A percentile compares a stretch with the other conserved stretches of the same genome.
phyloP scores from a whole-genome alignment of 2,888 invertebrate species.

The Itoplectis maculator region DNA sequence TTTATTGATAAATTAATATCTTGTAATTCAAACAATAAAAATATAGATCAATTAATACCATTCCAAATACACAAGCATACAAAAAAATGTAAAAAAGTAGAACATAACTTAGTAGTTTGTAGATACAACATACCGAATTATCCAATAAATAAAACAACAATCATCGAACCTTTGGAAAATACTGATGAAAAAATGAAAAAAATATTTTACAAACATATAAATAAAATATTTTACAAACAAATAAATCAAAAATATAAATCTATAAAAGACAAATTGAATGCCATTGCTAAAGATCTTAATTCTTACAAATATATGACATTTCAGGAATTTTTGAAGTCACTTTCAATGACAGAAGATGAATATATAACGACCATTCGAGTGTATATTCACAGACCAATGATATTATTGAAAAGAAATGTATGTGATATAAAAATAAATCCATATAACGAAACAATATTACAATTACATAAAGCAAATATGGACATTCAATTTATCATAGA shows the following conservation, averaged over 20 bases:
- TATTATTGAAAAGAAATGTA: slow-evolving; percentile 53
- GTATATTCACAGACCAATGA: slow-evolving; percentile 44
- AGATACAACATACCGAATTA: slow-evolving; percentile 56
- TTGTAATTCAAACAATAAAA: slow-evolving; percentile 52
- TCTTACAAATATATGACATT: slow-evolving; percentile 40
- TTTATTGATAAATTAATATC: slow-evolving; percentile 58
- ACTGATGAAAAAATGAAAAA: slow-evolving; percentile 11
- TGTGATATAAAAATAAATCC: slow-evolving; percentile 54
- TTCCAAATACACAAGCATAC: slow-evolving; percentile 53
- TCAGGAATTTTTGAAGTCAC: slow-evolving; percentile 36
- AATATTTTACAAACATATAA: too few species aligned
- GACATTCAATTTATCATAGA: slow-evolving; percentile 54
- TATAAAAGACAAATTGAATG: slow-evolving; percentile 30
- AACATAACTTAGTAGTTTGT: slow-evolving; percentile 40
- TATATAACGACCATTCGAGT: slow-evolving; percentile 54
- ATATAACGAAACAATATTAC: slow-evolving; percentile 43
- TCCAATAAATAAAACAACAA: slow-evolving; percentile 47
- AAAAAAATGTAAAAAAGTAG: slow-evolving; percentile 58
- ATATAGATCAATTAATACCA: slow-evolving; percentile 40
- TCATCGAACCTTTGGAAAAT: slow-evolving; percentile 46
- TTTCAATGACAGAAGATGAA: slow-evolving; percentile 36
- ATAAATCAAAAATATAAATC: too few species aligned
- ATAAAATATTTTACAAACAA: slow-evolving; percentile 8
- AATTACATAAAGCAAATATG: slow-evolving; percentile 57
- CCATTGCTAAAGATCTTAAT: slow-evolving; percentile 11